phyloP scores from a whole-genome alignment of 1,140 invertebrate species.

The Solen grandis region DNA sequence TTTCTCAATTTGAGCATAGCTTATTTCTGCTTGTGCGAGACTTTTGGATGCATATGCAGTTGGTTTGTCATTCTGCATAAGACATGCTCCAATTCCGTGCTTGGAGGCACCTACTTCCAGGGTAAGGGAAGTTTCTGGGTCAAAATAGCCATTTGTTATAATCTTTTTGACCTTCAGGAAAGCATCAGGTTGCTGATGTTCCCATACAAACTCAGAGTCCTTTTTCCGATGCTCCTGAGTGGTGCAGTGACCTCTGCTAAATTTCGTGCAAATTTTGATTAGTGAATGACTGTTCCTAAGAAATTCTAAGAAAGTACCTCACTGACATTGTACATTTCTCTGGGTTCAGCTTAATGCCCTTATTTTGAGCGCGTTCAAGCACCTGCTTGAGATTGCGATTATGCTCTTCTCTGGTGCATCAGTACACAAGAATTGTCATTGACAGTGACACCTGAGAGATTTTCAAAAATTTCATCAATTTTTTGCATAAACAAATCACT shows the following conservation, averaged over 20 bases:
- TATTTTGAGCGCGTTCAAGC: slow-evolving; percentile 37
- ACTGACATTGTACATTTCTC: slow-evolving; percentile 42
- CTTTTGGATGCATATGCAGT: slow-evolving; percentile 80
- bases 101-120: slow-evolving; percentile 60
- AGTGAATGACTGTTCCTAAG: slow-evolving; percentile 78
- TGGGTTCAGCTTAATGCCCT: slow-evolving; percentile 57
- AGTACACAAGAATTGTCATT: slow-evolving; percentile 74
- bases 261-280: slow-evolving; percentile 75
- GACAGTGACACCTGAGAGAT: too few relatives aligned
- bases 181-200: slow-evolving; percentile 23
- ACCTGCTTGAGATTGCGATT: slow-evolving; percentile 48
- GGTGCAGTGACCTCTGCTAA: slow-evolving; percentile 48
- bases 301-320: slow-evolving; percentile 72
- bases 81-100: slow-evolving; percentile 76
- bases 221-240: slow-evolving; percentile 47
- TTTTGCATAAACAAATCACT: too few relatives aligned
- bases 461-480: too few relatives aligned
- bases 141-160: slow-evolving; percentile 55
- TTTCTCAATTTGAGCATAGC: slow-evolving; percentile 81
- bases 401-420: slow-evolving; percentile 52
- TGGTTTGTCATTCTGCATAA: slow-evolving; percentile 80
- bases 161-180: slow-evolving; percentile 60
- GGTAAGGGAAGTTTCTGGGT: slow-evolving; percentile 34
- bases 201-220: slow-evolving; percentile 61
- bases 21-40: slow-evolving; percentile 78